Base-by-base conservation (phyloP, 2,888 invertebrate species). In the Netelia virgata region DNA sequence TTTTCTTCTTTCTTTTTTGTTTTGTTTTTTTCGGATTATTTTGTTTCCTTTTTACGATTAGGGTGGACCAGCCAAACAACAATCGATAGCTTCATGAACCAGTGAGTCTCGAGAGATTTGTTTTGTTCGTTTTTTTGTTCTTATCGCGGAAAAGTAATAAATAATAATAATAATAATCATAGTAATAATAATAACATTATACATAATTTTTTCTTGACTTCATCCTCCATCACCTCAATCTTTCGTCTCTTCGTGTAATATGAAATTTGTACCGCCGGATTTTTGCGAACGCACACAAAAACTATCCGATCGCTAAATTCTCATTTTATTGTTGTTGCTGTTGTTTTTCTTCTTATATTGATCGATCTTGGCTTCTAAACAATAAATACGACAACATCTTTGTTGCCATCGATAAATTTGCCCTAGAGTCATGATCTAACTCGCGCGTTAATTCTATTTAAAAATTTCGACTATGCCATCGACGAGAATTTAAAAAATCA, bases 21-120 rank as follows among this genome's bases (percentile, higher is more conserved):
- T 69, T 81, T 50, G 36, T 74, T 63, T 63, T 70, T 59, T 16
- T 63, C n/a, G 1, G 23, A 23, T 23, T 23, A 72, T 75, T 55
- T 57, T 28, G 61, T 61, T 63, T 63, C 23, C 3, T 72, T 73
- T 70, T 82, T 72, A 87, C 87, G 79, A 88, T 84, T 43, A 76
- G 84, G 86, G 87, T 89, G 88, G 89, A 89, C 89, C 90, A 89
- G 90, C 90, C 88, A 86, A 90, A 88, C 86, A 87, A 87, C 86
- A 79, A 84, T 76, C 80, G 63, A 28, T 78, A 83, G 72, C 77
- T 77, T 80, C 55, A 18, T 57, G 61, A 63, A 61, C 70, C 78
- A 70, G 74, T 75, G 6, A 75, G 59, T 83, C 78, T 79, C 50
- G 73, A 63, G 53, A 73, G 50, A 63, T 82, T 75, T 47, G 1